Conservation (phyloP, 2,797 vertebrate genomes). For the Cossypha niveicapilla region DNA sequence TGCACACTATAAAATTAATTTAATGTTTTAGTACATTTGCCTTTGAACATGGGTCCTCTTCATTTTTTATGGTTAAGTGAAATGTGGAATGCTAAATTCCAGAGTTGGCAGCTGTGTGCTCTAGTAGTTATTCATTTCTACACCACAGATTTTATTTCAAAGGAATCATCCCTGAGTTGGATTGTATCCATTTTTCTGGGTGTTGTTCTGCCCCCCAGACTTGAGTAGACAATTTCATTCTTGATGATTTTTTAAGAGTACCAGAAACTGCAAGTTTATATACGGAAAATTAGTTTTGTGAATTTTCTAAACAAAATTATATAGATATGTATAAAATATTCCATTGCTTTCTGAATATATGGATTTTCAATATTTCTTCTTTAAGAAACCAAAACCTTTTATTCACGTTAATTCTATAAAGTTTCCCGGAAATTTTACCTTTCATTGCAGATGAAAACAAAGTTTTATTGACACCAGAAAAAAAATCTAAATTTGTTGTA, state of each 20-base stretch:
- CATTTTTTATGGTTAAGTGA: slow-evolving; percentile 64
- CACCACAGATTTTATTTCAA: slow-evolving; percentile 60
- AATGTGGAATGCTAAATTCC: slow-evolving; percentile 59
- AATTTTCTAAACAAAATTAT: not conserved
- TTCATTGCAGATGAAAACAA: not conserved
- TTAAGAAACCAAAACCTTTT: not conserved
- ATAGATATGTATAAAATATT: not conserved
- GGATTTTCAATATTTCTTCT: not conserved
- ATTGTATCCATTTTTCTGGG: slow-evolving; percentile 23
- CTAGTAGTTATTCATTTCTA: slow-evolving; percentile 54
- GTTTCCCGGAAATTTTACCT: not conserved
- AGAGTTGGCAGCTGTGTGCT: slow-evolving; percentile 18
- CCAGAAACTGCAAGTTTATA: not conserved
- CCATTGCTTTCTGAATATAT: not conserved
- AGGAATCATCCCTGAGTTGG: slow-evolving; percentile 39
- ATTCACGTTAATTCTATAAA: not conserved
- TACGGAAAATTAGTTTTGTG: not conserved
- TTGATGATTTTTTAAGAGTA: not conserved
- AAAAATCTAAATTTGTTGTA: not conserved
- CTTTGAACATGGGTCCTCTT: slow-evolving; percentile 60
- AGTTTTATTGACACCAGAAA: not conserved
- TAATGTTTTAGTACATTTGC: slow-evolving; percentile 52
- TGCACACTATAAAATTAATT: slow-evolving; percentile 58
- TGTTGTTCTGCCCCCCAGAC: not conserved
- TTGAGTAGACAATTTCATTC: not conserved